Percentiles rank a stretch among this genome's conserved stretches.
phyloP scores from a whole-genome alignment of 2,797 vertebrate species.

The Myotis planiceps region DNA sequence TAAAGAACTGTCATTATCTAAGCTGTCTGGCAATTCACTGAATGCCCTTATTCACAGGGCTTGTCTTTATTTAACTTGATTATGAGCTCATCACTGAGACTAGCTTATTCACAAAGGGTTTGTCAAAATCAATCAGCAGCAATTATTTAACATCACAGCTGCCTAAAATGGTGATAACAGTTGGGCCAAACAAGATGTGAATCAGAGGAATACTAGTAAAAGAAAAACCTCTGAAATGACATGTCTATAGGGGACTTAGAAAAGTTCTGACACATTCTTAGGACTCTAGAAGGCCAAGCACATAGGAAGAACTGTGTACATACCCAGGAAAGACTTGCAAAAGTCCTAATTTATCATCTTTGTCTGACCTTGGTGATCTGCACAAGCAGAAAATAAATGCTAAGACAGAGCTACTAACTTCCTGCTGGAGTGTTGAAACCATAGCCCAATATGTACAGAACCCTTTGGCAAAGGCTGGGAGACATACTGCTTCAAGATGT shows the following conservation, averaged over 20 bases:
- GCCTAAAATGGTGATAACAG: not conserved
- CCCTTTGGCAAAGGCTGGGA: not conserved
- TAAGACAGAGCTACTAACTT: not conserved
- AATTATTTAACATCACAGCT: not conserved
- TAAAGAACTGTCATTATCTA: not conserved
- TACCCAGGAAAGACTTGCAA: not conserved
- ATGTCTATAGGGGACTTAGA: no score
- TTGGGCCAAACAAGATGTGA: not conserved
- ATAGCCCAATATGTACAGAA: not conserved
- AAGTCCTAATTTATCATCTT: not conserved
- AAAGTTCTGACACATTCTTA: not conserved
- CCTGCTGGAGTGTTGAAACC: not conserved
- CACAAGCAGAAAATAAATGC: not conserved
- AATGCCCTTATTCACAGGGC: not conserved
- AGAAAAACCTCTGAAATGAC: not conserved
- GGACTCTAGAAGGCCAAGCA: not conserved
- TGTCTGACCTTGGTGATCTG: not conserved
- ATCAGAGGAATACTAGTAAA: not conserved
- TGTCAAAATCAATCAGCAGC: not conserved
- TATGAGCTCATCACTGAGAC: slow-evolving; percentile 18
- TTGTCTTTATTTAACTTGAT: slow-evolving; percentile 3
- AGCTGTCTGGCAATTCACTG: not conserved
- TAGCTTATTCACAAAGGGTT: not conserved
- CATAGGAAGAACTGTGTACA: not conserved
- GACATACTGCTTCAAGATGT: not conserved